Base-by-base conservation (phyloP, 2,888 invertebrate genomes). In the Drosophila gaucha region DNA sequence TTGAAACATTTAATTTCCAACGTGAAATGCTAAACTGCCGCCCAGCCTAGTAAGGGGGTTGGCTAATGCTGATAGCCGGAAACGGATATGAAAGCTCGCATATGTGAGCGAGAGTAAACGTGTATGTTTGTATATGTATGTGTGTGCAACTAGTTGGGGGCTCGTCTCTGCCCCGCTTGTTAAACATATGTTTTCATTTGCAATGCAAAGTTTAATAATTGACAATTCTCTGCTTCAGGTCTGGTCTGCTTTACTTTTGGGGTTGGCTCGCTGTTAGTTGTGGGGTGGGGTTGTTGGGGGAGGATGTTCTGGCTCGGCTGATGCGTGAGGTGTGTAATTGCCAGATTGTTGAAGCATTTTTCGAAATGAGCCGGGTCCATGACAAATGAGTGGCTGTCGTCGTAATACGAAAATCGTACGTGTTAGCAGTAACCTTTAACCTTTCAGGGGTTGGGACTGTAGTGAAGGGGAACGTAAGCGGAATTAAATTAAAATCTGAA, bases 161-260 rank as follows among this genome's bases (percentile, higher is more conserved):
- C 33, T 22, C 39, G 28, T 30, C 30, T 20, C 47, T 43, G 54
- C 63, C 47, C 41, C 63, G 65, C 73, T 84, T 86, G 84, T 84
- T 84, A 72, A 84, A 86, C 84, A 84, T 84, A 84, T 86, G 84
- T 84, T 86, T 84, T 84, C 84, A 84, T 86, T 82, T 84, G 84
- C 85, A 77, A 86, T 86, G 86, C 82, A 86, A 82, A 82, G 82
- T 86, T 84, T 84, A 78, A 86, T 86, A 84, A 82, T 86, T 85
- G 87, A 80, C 87, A 84, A 73, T 74, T 60, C 78, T 65, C 49
- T 59, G 36, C 24, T 70, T 63, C 49, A 57, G 36, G 12, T 24
- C 41, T 6, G 30, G 9, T 35, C 33, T 30, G 31, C 39, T 2
- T n/a, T 16, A 44, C 38, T 20, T 31, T 51, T 50, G 46, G 80